phyloP scores from a whole-genome alignment of 2,888 invertebrate genomes.

The Strigamia crassipes region DNA sequence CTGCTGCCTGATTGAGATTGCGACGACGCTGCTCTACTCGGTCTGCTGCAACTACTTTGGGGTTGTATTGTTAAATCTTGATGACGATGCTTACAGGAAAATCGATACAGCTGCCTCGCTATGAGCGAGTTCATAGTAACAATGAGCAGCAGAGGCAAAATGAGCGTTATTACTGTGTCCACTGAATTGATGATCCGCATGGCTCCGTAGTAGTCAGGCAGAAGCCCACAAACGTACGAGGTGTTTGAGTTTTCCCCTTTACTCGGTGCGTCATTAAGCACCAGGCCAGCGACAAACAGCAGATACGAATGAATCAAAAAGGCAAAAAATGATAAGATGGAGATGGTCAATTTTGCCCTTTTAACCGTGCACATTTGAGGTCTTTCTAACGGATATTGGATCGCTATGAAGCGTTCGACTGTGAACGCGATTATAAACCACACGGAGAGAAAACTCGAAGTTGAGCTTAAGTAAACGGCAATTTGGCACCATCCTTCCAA shows the following conservation, averaged over 20 bases:
- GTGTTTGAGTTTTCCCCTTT: not conserved
- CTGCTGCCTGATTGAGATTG: slow-evolving; percentile 28
- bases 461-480: slow-evolving; percentile 72
- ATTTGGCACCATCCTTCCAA: slow-evolving; percentile 70
- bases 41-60: not conserved
- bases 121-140: slow-evolving; percentile 74
- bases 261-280: not conserved
- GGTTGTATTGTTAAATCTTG: not conserved
- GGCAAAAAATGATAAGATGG: slow-evolving; percentile 30
- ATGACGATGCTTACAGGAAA: slow-evolving; percentile 51
- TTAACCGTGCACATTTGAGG: slow-evolving; percentile 49
- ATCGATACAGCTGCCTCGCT: slow-evolving; percentile 66
- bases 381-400: slow-evolving; percentile 71
- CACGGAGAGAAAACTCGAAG: slow-evolving; percentile 76
- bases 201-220: slow-evolving; percentile 44
- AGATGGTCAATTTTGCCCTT: slow-evolving; percentile 48
- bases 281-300: slow-evolving; percentile 42
- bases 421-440: slow-evolving; percentile 88
- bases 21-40: not conserved
- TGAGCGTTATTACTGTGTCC: slow-evolving; percentile 74
- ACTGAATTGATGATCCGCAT: slow-evolving; percentile 67
- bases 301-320: slow-evolving; percentile 46
- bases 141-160: slow-evolving; percentile 73
- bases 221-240: slow-evolving; percentile 46
- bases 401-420: slow-evolving; percentile 80